Percentiles rank a stretch among this genome's conserved stretches.
Conservation (phyloP, 2,888 invertebrate species). For the Campoplex nolae region DNA sequence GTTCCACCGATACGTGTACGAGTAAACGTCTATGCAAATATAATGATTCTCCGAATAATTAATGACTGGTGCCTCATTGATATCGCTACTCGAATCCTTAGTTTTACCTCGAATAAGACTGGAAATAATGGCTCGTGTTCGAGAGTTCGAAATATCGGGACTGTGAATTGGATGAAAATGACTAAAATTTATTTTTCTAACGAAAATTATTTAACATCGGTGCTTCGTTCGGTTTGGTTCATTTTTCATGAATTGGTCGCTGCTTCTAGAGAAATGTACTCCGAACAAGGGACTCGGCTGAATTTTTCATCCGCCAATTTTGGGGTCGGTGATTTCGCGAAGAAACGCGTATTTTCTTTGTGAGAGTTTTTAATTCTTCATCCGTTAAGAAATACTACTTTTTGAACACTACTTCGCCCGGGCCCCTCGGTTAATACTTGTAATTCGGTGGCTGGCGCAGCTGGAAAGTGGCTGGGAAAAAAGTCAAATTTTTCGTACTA, state of each 20-base stretch:
- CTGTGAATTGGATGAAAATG: not conserved
- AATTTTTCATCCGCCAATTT: not conserved
- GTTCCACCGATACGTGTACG: constrained; percentile 3
- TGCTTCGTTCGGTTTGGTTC: not conserved
- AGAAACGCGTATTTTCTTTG: not conserved
- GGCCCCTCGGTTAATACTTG: not conserved
- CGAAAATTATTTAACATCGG: not conserved
- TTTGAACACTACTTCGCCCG: not conserved
- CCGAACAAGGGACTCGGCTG: not conserved
- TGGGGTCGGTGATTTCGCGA: not conserved
- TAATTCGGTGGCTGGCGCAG: not conserved
- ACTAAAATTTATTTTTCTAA: not conserved
- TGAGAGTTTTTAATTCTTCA: not conserved
- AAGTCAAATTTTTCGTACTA: constrained; percentile 13
- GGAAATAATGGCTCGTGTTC: not conserved
- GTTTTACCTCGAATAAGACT: not conserved
- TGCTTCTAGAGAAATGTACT: not conserved
- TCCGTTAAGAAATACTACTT: not conserved
- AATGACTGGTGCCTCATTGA: not conserved
- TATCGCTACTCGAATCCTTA: not conserved
- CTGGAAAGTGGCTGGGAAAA: not conserved
- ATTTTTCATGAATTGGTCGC: not conserved
- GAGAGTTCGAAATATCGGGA: not conserved
- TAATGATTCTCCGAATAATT: not conserved
- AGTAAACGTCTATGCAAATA: constrained; percentile 16